phyloP scores from a whole-genome alignment of 2,888 invertebrate species.

The Allacma fusca region DNA sequence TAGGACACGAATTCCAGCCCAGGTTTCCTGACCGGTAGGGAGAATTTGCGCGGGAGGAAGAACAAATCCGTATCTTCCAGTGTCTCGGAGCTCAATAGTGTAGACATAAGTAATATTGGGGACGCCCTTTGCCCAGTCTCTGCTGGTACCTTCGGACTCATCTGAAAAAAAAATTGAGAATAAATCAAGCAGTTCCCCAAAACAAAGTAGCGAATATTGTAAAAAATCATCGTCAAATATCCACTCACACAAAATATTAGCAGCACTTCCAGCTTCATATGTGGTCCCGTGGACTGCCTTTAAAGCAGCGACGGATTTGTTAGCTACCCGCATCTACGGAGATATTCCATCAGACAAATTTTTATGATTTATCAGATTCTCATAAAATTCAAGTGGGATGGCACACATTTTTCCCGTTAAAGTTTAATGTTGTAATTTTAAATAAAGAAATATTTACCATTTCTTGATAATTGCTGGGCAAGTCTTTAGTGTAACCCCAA shows the following conservation, averaged over 20 bases:
- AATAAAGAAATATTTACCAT: slow-evolving; percentile 61
- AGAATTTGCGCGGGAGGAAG: slow-evolving; percentile 64
- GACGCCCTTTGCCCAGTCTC: slow-evolving; percentile 60
- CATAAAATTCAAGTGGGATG: no score
- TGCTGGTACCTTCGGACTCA: slow-evolving; percentile 54
- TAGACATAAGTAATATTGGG: slow-evolving; percentile 62
- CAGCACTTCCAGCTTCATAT: slow-evolving; percentile 63
- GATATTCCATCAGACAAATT: not conserved
- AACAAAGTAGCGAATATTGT: no score
- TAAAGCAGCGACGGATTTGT: slow-evolving; percentile 62
- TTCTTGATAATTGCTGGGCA: slow-evolving; percentile 61
- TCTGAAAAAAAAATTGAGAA: slow-evolving; percentile 37
- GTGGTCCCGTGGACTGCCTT: slow-evolving; percentile 62
- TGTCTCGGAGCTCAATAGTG: slow-evolving; percentile 66
- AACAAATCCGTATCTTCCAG: slow-evolving; percentile 65
- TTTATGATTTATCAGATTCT: no score
- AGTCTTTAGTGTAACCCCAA: slow-evolving; percentile 62
- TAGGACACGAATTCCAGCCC: slow-evolving; percentile 57
- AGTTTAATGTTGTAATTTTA: not conserved
- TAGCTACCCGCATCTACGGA: slow-evolving; percentile 56
- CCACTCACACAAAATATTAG: slow-evolving; percentile 57
- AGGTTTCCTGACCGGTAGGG: slow-evolving; percentile 59
- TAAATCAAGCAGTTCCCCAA: not conserved
- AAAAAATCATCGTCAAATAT: no score
- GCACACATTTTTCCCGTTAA: no score